Evolutionary conservation across 2,888 invertebrate species (phyloP), one percentile per base, ranked within the genome.

Genomic region (Cephus pygmeus): DNA sequence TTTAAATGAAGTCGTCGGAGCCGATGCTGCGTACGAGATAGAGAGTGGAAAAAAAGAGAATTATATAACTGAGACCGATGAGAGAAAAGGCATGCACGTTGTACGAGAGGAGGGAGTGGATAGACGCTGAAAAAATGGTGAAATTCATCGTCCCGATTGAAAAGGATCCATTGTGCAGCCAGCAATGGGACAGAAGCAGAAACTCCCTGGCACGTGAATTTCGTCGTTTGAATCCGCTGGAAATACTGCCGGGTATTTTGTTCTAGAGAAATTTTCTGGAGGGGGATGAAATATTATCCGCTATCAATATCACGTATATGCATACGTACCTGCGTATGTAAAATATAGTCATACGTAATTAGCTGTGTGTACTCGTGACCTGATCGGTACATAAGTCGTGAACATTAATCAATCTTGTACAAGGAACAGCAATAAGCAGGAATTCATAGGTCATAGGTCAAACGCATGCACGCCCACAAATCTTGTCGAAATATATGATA

Each of bases 381-480:
- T 9, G 56, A 56, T 23, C 34, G 82, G 82, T 83, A 85, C 85
- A 83, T 86, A 86, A 86, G 83, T 81, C 81, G 80, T 82, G 82
- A 79, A 83, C 86, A 86, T 85, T 85, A 86, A 83, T 85, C 85
- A 85, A 83, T 76, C 79, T 73, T 81, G 82, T 85, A 85, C 85
- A 9, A 56, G 56, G 56, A 23, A 56, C 56, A 56, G 56, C 23
- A 9, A 56, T 56, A 9, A 56, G 56, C 56, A 56, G 2, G 23
- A 56, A 56, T 56, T 56, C 56, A 56, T 2, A 23, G 56, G 23
- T 23, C 9, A 56, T 9, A 56, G 23, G 2, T 40, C 40, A 15
- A 56, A 56, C 23, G 3, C 35, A 35, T 35, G 35, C 3, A 35
- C 12, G 12, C 1, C 35, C 35, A 35, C 12, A 35, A 35, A 35